Conservation (phyloP, 2,888 invertebrate genomes). For the Lydus trimaculatus region DNA sequence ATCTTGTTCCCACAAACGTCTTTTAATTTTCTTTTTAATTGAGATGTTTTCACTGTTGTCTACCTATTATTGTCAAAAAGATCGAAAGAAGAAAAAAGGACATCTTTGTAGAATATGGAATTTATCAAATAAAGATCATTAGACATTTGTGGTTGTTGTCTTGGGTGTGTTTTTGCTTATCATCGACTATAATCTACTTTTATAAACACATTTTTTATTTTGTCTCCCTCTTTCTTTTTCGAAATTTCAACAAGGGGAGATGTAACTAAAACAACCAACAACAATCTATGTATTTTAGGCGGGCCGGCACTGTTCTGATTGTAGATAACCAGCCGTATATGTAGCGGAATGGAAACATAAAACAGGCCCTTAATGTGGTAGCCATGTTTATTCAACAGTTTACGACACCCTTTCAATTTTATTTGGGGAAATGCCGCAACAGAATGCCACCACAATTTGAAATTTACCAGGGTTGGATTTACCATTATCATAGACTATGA, state of each 20-base stretch:
- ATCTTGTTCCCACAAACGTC: background rate
- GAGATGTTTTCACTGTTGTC: background rate
- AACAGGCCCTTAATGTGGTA: conserved; percentile 54
- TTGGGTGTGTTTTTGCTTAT: conserved; percentile 41
- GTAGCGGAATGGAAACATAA: conserved; percentile 43
- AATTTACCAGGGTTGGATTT: background rate
- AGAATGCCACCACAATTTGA: background rate
- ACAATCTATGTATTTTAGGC: background rate
- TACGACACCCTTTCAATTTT: conserved; percentile 27
- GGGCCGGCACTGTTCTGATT: conserved; percentile 23
- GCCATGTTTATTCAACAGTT: conserved; percentile 54
- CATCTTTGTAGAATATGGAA: background rate
- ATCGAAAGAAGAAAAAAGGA: background rate
- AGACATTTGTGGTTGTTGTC: conserved; percentile 27
- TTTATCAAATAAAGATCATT: conserved; percentile 9
- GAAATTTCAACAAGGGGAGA: background rate
- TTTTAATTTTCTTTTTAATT: background rate
- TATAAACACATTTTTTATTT: conserved; percentile 3
- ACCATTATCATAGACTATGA: background rate
- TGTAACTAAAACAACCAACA: background rate
- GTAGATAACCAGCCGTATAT: conserved; percentile 29
- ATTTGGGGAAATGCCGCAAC: background rate
- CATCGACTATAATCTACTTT: conserved; percentile 40
- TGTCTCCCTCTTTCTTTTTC: background rate
- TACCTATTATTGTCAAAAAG: too few relatives aligned